Base-by-base conservation (phyloP, 2,888 invertebrate genomes). In the Creontiades dilutus region DNA sequence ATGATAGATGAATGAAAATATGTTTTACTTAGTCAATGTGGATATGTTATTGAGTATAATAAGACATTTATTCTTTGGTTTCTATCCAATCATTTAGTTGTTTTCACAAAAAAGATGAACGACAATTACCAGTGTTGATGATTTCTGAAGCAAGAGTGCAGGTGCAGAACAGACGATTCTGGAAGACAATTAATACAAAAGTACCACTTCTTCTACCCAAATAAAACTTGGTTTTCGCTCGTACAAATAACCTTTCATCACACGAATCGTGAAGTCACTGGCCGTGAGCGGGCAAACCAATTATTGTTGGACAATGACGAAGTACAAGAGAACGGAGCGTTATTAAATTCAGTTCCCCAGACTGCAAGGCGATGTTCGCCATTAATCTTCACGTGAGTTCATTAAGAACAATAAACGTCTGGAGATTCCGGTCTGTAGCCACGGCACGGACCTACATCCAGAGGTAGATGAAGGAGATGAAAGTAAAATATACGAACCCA, bases 381-480 rank as follows among this genome's bases (percentile, higher is more conserved):
- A 89, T 89, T 89, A 89, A 89, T 89, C 89, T 75, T 84, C 84
- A 19, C 78, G 78, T 19, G 68, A 68, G 89, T 84, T 89, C 89
- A 89, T 89, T 89, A 89, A 84, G 89, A 84, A 89, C 89, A 89
- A 89, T 89, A 89, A 89, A 89, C 89, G 89, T 89, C 89, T 47
- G 55, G 28, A 27, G 78, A 52, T 78, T 52, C 28, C 48, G 55
- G 48, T 27, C 75, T 19, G 61, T 68, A 23, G 68, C 57, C 16
- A 23, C 16, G 55, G 61, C 57, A 23, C 81, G 16, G 37, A 86
- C n/a, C 68, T 57, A 14, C 86, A 28, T 48, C 86, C 27, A 28
- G 23, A 11, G n/a, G 52, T 28, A 48, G 75, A 16, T 0, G 52
- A 28, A 78, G 23, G 80, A n/a, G 76, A 75, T 46, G 28, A 16